A percentile compares a stretch with the other conserved stretches of the same genome.
Evolutionary conservation across 2,888 invertebrate species (phyloP).

Genomic region (Himalopsyche japonica): DNA sequence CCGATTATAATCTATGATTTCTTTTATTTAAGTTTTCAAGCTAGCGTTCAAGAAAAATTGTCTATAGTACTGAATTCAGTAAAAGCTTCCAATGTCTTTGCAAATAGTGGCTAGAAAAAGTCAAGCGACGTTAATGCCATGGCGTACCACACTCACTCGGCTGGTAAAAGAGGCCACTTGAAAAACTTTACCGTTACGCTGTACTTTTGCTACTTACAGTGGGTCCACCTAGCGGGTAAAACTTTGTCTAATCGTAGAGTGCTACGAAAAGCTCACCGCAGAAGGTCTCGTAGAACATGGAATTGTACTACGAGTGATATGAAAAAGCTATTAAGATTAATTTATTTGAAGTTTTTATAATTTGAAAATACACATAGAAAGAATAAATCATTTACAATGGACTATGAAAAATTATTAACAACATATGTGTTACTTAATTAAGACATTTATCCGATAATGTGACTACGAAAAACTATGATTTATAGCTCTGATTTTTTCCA

Average conservation of each 20-base stretch:
- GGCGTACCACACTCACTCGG: slow-evolving; percentile 1
- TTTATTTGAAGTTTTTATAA: too few species aligned
- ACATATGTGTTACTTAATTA: too few species aligned
- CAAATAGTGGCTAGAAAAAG: neutral
- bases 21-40: neutral
- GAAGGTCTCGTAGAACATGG: neutral
- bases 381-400: too few species aligned
- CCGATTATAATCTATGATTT: too few species aligned
- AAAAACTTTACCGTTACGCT: slow-evolving; percentile 1
- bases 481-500: too few species aligned
- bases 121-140: slow-evolving; percentile 1
- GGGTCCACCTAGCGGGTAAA: neutral
- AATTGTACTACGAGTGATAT: too few species aligned
- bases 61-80: neutral
- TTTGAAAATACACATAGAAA: too few species aligned
- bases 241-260: neutral
- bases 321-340: too few species aligned
- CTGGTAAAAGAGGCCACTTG: neutral
- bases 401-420: too few species aligned
- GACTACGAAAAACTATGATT: too few species aligned
- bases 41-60: neutral
- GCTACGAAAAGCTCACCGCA: neutral
- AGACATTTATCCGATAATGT: too few species aligned
- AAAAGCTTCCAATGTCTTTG: neutral
- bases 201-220: neutral